Base-by-base conservation (phyloP, 2,797 vertebrate genomes). In the Centropyge bicolor region DNA sequence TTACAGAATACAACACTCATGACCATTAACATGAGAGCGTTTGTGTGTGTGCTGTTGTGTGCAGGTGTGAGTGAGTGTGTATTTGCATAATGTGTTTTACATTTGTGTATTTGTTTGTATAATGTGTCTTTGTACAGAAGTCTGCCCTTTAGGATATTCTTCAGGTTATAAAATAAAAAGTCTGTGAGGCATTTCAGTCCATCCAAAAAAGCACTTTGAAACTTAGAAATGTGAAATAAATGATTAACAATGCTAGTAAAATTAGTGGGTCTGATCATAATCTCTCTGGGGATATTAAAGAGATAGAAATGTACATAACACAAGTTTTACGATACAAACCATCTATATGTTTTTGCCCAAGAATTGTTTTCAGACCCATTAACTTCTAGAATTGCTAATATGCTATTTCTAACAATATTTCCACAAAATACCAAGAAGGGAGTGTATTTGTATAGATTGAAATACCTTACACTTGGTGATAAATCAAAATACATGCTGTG, bases 141-240 rank as follows among this genome's bases (percentile, higher is more conserved):
- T 79, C 71, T 88, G 83, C 82, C 78, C 76, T 57, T 74, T 56
- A 76, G 52, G 69, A 22, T 61, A 48, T 70, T 27, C 9, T 13
- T 63, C 36, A 52, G 69, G n/a, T 56, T 66, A 80, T 76, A 54
- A 71, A 31, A 31, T 31, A 31, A 51, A n/a, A 52, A 35, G 20
- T 65, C 35, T 35, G 4, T 57, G 57, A 76, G 45, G 5, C 3
- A 20, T 78, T 70, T 63, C 4, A 70, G 13, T 71, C 22, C 48
- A 68, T 19, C 5, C 8, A 17, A 77, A 31, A 57, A 57, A 46
- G 3, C 27, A 55, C 2, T 51, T 66, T 5, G 13, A 49, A 31
- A 46, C 4, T 19, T 46, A 12, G 2, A 72, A 72, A 73, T 49
- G 49, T 24, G 22, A 61, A 12, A 35, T 72, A 14, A 54, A 57